phyloP scores from a whole-genome alignment of 2,113 vertebrate species.

The Microtus montanus region DNA sequence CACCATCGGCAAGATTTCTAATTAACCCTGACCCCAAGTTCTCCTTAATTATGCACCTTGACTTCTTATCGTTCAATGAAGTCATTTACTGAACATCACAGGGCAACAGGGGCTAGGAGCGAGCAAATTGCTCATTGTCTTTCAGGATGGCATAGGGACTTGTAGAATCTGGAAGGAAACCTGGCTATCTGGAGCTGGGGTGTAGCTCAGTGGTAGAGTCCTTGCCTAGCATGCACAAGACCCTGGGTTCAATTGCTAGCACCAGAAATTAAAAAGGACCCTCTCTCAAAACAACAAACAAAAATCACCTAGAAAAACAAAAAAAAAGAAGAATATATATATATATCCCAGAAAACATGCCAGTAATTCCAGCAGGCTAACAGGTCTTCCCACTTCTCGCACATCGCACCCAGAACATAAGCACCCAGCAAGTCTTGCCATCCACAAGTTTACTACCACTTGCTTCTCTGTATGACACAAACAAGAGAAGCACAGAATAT shows the following conservation, averaged over 20 bases:
- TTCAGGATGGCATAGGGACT: neutral
- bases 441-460: conserved; percentile 42
- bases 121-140: neutral
- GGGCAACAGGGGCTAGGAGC: neutral
- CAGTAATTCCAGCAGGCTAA: neutral
- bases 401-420: neutral
- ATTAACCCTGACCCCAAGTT: neutral
- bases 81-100: neutral
- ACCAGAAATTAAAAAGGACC: neutral
- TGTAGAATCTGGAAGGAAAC: conserved; percentile 39
- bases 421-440: neutral
- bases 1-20: conserved; percentile 9
- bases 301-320: neutral
- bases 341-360: neutral
- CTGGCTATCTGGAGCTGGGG: neutral
- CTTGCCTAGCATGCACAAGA: neutral
- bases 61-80: neutral
- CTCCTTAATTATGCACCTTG: neutral
- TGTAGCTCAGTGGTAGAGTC: neutral
- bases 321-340: neutral
- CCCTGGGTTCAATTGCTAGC: no score
- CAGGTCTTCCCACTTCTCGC: neutral
- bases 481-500: neutral
- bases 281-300: neutral
- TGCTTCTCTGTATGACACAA: conserved; percentile 8